These are phyloP conservation scores for Amia ocellicauda DNA, from an alignment of 2,113 vertebrate species.

Conservation along the genomic window DNA sequence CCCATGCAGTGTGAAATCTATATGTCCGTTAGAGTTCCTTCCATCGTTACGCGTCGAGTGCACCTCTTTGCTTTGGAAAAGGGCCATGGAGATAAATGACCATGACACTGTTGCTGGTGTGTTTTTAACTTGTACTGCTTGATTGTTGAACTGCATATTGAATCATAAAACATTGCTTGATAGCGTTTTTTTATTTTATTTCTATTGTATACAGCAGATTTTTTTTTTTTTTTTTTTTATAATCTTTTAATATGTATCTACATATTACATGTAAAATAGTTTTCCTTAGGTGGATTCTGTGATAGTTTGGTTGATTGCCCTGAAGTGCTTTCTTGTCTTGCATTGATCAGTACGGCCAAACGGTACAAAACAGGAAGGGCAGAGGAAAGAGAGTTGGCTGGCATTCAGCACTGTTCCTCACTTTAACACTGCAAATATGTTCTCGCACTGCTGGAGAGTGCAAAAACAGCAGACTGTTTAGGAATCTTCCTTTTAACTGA, in stretches of 20 bases:
- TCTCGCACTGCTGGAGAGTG: neutral
- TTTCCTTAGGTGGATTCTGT: too few species aligned
- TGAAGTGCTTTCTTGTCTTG: too few species aligned
- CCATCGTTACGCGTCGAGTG: slow-evolving; percentile 16
- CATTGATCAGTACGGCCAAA: too few species aligned
- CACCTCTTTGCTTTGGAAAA: slow-evolving; percentile 25
- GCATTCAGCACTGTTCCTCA: neutral
- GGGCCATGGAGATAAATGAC: slow-evolving; percentile 6
- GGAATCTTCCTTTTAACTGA: slow-evolving; percentile 26
- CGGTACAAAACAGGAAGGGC: too few species aligned
- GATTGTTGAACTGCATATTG: slow-evolving; percentile 1
- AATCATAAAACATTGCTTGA: too few species aligned
- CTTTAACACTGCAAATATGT: neutral
- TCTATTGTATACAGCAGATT: too few species aligned
- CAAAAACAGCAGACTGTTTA: too few species aligned
- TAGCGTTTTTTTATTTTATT: too few species aligned
- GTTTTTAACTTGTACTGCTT: slow-evolving; percentile 26
- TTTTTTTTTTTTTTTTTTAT: too few species aligned
- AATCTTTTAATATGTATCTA: too few species aligned
- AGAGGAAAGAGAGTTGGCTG: slow-evolving; percentile 41
- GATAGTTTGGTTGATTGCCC: too few species aligned
- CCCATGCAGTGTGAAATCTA: neutral
- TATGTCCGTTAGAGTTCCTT: slow-evolving; percentile 6
- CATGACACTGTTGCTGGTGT: slow-evolving; percentile 24
- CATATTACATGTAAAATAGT: too few species aligned